Percentiles rank a stretch among this genome's conserved stretches.
phyloP scores from a whole-genome alignment of 2,888 invertebrate species.

The Hipparchia semele region DNA sequence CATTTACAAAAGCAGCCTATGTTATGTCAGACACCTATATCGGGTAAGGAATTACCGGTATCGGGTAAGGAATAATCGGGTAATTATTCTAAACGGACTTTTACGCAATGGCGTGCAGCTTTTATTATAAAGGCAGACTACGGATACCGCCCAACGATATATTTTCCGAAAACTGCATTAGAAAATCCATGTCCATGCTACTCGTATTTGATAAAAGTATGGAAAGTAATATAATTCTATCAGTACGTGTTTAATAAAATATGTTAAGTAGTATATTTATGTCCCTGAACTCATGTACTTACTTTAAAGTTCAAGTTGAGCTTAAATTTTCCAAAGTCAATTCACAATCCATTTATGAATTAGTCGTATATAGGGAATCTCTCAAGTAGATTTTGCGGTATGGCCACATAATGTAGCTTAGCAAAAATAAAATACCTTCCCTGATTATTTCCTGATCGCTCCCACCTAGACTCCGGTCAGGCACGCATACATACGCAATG shows the following conservation, averaged over 20 bases:
- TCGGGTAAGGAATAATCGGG: background rate
- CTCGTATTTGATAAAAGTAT: too few species aligned
- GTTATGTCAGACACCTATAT: constrained; percentile 21
- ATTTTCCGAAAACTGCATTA: constrained; percentile 3
- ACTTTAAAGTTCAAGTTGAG: too few species aligned
- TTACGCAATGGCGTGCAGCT: background rate
- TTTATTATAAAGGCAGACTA: background rate
- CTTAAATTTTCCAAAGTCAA: constrained; percentile 38
- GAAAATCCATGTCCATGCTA: too few species aligned
- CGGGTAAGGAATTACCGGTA: background rate
- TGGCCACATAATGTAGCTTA: background rate
- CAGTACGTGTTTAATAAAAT: too few species aligned
- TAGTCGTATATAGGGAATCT: constrained; percentile 16
- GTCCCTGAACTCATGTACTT: too few species aligned
- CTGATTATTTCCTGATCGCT: too few species aligned
- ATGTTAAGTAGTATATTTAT: too few species aligned
- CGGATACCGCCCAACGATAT: background rate
- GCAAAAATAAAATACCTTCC: too few species aligned
- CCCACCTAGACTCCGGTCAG: too few species aligned
- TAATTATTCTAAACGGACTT: background rate
- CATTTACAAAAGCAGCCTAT: constrained; percentile 5
- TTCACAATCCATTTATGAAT: constrained; percentile 34
- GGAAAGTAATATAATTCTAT: too few species aligned
- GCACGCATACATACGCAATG: too few species aligned
- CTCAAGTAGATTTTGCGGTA: constrained; percentile 10